Conservation (phyloP, 2,888 invertebrate species). For the Cactoblastis cactorum region DNA sequence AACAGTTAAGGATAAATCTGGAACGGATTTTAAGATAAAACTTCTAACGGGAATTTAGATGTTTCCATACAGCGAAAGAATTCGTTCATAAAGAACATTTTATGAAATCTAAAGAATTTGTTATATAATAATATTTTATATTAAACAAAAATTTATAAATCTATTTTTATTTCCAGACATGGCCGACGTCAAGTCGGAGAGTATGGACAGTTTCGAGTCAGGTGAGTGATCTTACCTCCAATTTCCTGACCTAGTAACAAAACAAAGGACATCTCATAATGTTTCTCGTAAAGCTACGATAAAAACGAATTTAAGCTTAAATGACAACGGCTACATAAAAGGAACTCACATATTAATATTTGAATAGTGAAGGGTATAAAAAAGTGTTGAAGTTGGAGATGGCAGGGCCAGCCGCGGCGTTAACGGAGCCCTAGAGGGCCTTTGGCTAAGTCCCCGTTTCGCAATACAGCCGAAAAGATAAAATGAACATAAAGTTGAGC, state of each 20-base stretch:
- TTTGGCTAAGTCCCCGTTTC: constrained; percentile 67
- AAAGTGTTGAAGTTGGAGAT: constrained; percentile 62
- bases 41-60: no score
- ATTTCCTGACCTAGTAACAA: constrained; percentile 18
- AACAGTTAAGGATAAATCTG: no score
- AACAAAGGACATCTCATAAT: constrained; percentile 26
- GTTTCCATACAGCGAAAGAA: no score
- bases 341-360: constrained; percentile 61
- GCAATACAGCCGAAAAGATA: constrained; percentile 77
- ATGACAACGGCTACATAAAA: constrained; percentile 34
- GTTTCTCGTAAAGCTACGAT: constrained; percentile 29
- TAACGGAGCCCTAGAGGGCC: constrained; percentile 75
- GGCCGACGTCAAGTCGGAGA: constrained; percentile 68
- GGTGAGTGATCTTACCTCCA: constrained; percentile 41
- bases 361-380: constrained; percentile 68
- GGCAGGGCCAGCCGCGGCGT: constrained; percentile 60
- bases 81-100: no score
- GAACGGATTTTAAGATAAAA: no score
- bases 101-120: no score
- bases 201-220: constrained; percentile 73
- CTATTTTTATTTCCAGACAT: constrained; percentile 56
- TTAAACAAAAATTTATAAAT: no score
- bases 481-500: constrained; percentile 78
- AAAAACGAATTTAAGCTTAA: constrained; percentile 42
- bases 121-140: no score